Evolutionary conservation across 2,797 vertebrate genomes (phyloP), one percentile per base, ranked within the genome.

Genomic region (Hydrocynus forskahlii): DNA sequence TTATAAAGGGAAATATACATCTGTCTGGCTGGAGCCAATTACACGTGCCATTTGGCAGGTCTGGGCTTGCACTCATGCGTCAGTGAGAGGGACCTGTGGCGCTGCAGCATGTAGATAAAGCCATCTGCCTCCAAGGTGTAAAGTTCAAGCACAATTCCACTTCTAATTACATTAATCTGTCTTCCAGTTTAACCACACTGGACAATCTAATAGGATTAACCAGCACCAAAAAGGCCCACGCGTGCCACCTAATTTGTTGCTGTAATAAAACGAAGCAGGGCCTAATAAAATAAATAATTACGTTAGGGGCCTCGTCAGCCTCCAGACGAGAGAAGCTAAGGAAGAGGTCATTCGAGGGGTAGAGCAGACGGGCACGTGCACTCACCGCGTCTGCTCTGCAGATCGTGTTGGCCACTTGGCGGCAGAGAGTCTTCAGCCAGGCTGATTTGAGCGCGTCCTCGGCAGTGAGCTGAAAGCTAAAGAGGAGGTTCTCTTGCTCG

Each of bases 341-440:
- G 48, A 85, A 70, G 45, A 68, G 71, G 74, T 77, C 82, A 71
- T 70, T 63, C 69, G 2, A 12, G 50, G 54, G 68, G 75, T 23
- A 13, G 74, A 17, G 59, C 55, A 21, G 38, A 74, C 10, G 57
- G 40, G 19, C 66, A 43, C 38, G 40, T 45, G 38, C 16, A 94
- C 97, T 98, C 93, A 99, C 98, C 85, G 96, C 94, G 86, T 99
- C 97, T 66, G 98, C 94, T 92, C 95, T 97, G 92, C 97, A 99
- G 93, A 99, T 98, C 43, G 97, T 99, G 92, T 99, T 97, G 90
- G 97, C 97, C 73, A 99, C 95, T 0, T 99, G 97, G 81, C 97
- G 96, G 88, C 97, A 98, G 19, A 99, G 91, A 50, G 87, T 96
- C 91, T 93, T 95, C 75, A 99, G 91, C 97, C 97, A 99, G 70